Percentiles rank a stretch among this genome's conserved stretches.
Evolutionary conservation across 1,140 invertebrate species (phyloP).

Genomic region (Elysia chlorotica): DNA sequence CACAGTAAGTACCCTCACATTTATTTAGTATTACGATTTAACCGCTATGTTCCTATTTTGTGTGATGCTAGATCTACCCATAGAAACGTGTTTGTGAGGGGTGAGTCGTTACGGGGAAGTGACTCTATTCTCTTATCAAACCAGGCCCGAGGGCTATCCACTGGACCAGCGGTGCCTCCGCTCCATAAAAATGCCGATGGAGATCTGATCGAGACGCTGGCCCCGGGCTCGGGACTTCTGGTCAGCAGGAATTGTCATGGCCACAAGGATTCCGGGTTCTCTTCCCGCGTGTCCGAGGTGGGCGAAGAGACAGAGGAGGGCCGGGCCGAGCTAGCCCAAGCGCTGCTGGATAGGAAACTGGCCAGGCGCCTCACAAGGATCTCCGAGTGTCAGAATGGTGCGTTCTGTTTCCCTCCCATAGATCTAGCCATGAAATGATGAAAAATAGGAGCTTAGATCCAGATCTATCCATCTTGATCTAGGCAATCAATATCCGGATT

Average conservation of each 20-base stretch:
- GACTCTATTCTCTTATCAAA: conserved; percentile 18
- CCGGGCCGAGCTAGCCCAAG: not conserved
- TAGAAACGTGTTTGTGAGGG: not conserved
- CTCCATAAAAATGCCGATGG: conserved; percentile 3
- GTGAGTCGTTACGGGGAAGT: conserved; percentile 14
- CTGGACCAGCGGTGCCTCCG: conserved; percentile 5
- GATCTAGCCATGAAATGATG: not conserved
- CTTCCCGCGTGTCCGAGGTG: conserved; percentile 17
- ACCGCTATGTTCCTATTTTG: too few relatives aligned
- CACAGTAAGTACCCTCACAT: not conserved
- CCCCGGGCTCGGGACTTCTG: not conserved
- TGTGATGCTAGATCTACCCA: too few relatives aligned
- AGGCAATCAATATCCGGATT: not conserved
- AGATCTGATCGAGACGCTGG: not conserved
- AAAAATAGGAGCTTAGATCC: too few relatives aligned
- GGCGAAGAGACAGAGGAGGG: conserved; percentile 12
- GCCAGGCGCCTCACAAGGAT: conserved; percentile 14
- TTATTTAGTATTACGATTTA: too few relatives aligned
- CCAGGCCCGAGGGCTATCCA: conserved; percentile 12
- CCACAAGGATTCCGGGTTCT: conserved; percentile 20
- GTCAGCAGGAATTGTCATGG: too few relatives aligned
- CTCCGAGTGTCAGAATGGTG: conserved; percentile 23
- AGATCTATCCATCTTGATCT: not conserved
- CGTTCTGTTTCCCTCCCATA: conserved; percentile 1
- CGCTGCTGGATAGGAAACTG: not conserved